Conservation (phyloP, 2,113 vertebrate genomes). For the Trinectes maculatus region DNA sequence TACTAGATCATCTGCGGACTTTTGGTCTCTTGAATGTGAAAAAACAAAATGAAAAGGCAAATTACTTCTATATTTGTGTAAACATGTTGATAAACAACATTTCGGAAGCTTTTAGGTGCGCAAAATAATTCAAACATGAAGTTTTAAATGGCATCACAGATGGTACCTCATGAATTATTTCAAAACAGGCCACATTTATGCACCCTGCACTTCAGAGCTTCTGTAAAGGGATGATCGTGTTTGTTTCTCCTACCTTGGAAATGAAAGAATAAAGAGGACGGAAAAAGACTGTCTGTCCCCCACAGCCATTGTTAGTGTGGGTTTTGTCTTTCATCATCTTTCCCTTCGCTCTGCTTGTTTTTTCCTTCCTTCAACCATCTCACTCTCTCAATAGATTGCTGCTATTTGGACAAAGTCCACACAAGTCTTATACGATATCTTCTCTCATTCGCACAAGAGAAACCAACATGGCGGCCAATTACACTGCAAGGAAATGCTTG, state of each 20-base stretch:
- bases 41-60: too few species aligned
- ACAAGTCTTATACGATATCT: slow-evolving; percentile 42
- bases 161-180: too few species aligned
- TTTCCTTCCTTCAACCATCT: neutral
- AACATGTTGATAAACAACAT: too few species aligned
- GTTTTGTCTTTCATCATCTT: neutral
- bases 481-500: slow-evolving; percentile 65
- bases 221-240: too few species aligned
- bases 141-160: too few species aligned
- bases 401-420: slow-evolving; percentile 36
- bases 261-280: neutral
- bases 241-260: too few species aligned
- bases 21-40: neutral
- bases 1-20: slow-evolving; percentile 17
- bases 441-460: slow-evolving; percentile 47
- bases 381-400: slow-evolving; percentile 21
- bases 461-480: slow-evolving; percentile 78
- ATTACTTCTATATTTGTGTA: too few species aligned
- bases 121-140: too few species aligned
- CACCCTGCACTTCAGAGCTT: too few species aligned
- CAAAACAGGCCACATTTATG: too few species aligned
- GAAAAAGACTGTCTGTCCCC: neutral
- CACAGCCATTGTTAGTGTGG: neutral
- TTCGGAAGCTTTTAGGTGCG: too few species aligned
- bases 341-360: neutral